Base-by-base conservation (phyloP, 1,140 invertebrate species). In the Bombus pascuorum region DNA sequence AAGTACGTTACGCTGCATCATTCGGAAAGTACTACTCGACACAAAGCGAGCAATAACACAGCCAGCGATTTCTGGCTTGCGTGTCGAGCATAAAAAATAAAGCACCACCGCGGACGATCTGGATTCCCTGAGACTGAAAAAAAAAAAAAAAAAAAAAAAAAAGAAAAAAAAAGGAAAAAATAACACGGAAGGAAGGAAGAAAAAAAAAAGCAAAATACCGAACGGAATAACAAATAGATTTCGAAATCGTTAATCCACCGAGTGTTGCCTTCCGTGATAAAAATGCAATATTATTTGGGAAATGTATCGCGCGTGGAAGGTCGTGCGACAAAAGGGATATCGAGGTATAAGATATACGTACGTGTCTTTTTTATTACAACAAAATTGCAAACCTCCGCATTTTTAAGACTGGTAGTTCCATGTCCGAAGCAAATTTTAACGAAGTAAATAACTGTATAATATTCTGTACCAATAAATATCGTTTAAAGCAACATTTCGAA, bases 1-100 rank as follows among this genome's bases (percentile, higher is more conserved):
- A 73, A 84, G 85, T 87, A 89, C 77, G 76, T 85, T 90, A 86
- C 81, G 74, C 81, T 81, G 85, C 89, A 76, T 91, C 91, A 88
- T 90, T 92, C 90, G 89, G 85, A 90, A 92, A 91, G 89, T 92
- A 87, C 76, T 81, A 89, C 90, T 79, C 81, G 81, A 77, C 85
- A 91, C 83, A 92, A 87, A 90, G 89, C 83, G 84, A 85, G 89
- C 87, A 87, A 83, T 87, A 87, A 88, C 77, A 53, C 25, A 37
- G 72, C 59, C 37, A 74, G 85, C 37, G 65, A 77, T 76, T 71
- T 28, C 65, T 70, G 34, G 74, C 28, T 76, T 39, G 72, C 25
- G 39, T 22, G 25, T 66, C 53, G 32, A 22, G 28, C 22, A 76
- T 71, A 59, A 84, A 71, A 70, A 68, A 83, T 78, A 77, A 70